Percentiles rank a stretch among this genome's conserved stretches.
These are phyloP conservation scores for Dicaeum eximium DNA, from an alignment of 2,113 vertebrate genomes.

Conservation along the genomic window DNA sequence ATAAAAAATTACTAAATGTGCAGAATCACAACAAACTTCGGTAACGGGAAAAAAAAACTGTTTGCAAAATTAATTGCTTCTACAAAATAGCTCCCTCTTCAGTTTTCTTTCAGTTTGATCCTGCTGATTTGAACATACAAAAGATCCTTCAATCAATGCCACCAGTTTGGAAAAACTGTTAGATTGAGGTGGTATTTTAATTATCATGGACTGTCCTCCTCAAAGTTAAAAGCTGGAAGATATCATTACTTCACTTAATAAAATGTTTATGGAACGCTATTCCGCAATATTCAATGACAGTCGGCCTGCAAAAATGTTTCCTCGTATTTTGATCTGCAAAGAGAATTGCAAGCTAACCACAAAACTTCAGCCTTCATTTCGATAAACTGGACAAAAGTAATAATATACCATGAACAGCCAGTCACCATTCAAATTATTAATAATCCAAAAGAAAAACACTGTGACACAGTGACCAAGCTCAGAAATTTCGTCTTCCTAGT, in stretches of 20 bases:
- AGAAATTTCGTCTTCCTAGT: background rate
- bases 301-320: background rate
- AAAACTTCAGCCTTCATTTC: background rate
- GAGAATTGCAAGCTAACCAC: background rate
- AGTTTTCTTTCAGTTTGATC: background rate
- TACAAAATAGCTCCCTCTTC: background rate
- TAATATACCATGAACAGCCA: background rate
- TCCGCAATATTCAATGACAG: background rate
- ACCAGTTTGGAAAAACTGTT: background rate
- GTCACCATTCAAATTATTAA: background rate
- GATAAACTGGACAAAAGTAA: background rate
- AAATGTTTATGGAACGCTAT: background rate
- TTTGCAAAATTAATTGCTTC: background rate
- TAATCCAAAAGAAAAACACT: background rate
- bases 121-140: background rate
- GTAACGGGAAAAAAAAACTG: background rate
- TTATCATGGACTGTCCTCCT: background rate
- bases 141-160: background rate
- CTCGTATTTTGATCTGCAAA: background rate
- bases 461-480: background rate
- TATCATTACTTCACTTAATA: background rate
- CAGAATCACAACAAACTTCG: background rate
- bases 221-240: background rate
- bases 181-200: background rate
- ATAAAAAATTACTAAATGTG: background rate